Conservation (phyloP, 2,113 vertebrate species). For the Mesembrinibis cayennensis region DNA sequence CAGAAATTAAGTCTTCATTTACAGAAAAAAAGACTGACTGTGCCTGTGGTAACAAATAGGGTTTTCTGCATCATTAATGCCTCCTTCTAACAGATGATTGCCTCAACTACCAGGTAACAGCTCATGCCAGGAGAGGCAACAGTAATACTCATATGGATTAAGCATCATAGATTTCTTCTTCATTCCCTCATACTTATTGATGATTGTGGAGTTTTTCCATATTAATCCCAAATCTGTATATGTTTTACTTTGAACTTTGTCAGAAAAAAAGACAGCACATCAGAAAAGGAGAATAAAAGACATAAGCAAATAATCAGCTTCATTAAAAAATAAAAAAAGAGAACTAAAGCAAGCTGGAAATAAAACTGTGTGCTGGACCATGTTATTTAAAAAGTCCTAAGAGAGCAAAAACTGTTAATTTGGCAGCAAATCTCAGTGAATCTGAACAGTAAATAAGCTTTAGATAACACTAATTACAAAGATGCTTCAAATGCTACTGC, state of each 20-base stretch:
- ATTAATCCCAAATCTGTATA: not conserved
- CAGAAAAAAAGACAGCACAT: not conserved
- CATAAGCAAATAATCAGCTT: not conserved
- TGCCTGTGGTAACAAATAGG: not conserved
- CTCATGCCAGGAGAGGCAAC: not conserved
- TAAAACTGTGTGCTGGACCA: not conserved
- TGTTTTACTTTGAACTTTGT: not conserved
- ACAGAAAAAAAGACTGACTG: not conserved
- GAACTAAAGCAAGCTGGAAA: not conserved
- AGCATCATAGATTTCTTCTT: not conserved
- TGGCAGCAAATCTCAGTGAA: conserved; percentile 48
- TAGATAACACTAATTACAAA: conserved; percentile 72
- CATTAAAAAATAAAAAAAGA: not conserved
- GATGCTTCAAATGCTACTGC: conserved; percentile 49
- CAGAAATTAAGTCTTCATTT: not conserved
- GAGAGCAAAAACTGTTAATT: conserved; percentile 45
- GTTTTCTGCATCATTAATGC: not conserved
- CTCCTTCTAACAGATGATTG: not conserved
- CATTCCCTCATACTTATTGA: not conserved
- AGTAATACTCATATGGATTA: not conserved
- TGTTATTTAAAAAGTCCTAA: conserved; percentile 29
- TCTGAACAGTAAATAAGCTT: conserved; percentile 71
- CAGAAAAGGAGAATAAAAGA: not conserved
- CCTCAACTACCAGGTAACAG: not conserved
- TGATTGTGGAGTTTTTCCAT: not conserved